Evolutionary conservation across 2,797 vertebrate species (phyloP).

Genomic region (Poecilia wingei): DNA sequence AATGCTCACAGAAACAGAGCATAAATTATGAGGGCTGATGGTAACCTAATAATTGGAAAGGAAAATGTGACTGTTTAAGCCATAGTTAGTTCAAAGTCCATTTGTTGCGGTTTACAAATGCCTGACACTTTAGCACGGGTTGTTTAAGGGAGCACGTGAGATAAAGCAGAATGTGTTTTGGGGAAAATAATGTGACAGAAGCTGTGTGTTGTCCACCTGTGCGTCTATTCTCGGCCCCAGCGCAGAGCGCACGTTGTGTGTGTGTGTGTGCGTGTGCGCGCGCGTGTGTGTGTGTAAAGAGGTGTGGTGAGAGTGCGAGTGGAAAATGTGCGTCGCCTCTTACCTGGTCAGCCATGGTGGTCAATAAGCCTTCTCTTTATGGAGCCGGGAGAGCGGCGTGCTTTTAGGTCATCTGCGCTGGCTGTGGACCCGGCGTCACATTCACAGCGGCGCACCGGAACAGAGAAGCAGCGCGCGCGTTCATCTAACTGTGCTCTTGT

Average conservation of each 20-base stretch:
- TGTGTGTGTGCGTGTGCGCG: too few relatives aligned
- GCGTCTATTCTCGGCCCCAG: constrained; percentile 14
- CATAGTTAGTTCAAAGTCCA: neutral
- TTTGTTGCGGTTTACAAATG: neutral
- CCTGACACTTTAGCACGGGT: neutral
- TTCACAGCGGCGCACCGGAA: constrained; percentile 54
- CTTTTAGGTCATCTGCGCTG: constrained; percentile 68
- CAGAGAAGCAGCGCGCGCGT: constrained; percentile 47
- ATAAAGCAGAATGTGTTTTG: neutral
- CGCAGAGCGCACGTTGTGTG: constrained; percentile 29
- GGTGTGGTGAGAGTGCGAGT: neutral
- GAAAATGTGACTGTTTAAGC: neutral
- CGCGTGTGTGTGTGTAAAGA: neutral
- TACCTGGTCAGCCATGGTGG: constrained; percentile 84
- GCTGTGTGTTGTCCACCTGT: neutral
- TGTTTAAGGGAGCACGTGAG: neutral
- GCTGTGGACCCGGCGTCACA: constrained; percentile 46
- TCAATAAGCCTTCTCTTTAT: constrained; percentile 53
- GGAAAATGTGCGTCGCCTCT: constrained; percentile 27
- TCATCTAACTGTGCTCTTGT: constrained; percentile 30
- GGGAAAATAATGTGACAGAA: neutral
- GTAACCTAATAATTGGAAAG: neutral
- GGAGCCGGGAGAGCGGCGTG: constrained; percentile 53
- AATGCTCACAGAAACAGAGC: neutral
- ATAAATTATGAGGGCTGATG: neutral